Percentiles rank a stretch among this genome's conserved stretches.
These are phyloP conservation scores for Tetragonula carbonaria DNA, from an alignment of 2,888 invertebrate species.

Conservation along the genomic window DNA sequence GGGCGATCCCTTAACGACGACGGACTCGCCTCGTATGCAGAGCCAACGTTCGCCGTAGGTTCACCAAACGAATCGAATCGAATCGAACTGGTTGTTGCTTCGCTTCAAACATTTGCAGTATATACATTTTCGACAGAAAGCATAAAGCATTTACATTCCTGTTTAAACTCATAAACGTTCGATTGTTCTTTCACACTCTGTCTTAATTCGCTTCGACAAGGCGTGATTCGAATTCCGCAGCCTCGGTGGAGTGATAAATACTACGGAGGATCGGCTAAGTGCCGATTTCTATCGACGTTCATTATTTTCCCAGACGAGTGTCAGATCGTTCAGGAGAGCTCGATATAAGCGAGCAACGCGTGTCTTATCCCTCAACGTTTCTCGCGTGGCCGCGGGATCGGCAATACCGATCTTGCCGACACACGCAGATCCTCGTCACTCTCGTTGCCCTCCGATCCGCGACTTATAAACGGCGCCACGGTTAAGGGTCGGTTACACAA, in stretches of 20 bases:
- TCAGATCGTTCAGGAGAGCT: conserved; percentile 45
- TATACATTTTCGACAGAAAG: too few species aligned
- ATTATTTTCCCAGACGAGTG: conserved; percentile 57
- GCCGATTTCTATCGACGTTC: conserved; percentile 56
- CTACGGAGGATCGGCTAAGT: conserved; percentile 44
- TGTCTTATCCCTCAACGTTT: conserved; percentile 52
- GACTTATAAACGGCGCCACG: conserved; percentile 54
- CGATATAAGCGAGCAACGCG: conserved; percentile 75
- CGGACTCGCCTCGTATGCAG: conserved; percentile 33
- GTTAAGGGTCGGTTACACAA: conserved; percentile 61
- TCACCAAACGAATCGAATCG: neutral
- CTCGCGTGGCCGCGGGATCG: conserved; percentile 33
- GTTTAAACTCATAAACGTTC: too few species aligned
- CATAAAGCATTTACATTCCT: too few species aligned
- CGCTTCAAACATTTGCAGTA: too few species aligned
- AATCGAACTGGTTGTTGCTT: neutral
- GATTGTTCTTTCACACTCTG: too few species aligned
- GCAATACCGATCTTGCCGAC: conserved; percentile 67
- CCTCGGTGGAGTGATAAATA: conserved; percentile 21
- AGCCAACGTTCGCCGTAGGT: conserved; percentile 18
- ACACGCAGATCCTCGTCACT: conserved; percentile 58
- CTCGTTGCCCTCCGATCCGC: conserved; percentile 32
- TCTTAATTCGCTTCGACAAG: too few species aligned
- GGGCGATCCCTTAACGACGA: conserved; percentile 47
- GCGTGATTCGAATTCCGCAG: too few species aligned